Evolutionary conservation across 1,140 invertebrate genomes (phyloP), one percentile per base, ranked within the genome.

Genomic region (Micrasema minimum): DNA sequence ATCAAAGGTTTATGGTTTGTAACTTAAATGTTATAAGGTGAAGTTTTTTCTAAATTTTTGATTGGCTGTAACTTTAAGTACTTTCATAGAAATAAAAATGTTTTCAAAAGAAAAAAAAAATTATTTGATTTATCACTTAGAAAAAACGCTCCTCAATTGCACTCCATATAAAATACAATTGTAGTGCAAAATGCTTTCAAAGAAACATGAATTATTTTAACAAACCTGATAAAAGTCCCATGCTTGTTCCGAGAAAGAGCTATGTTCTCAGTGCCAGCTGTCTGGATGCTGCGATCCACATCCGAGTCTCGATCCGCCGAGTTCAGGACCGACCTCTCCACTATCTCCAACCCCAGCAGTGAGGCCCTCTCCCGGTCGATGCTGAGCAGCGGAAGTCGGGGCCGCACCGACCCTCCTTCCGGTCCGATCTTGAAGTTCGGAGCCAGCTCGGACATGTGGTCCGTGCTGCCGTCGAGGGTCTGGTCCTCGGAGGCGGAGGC

Each of bases 191-290:
- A n/a, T n/a, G n/a, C n/a, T n/a, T n/a, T n/a, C n/a, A n/a, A n/a
- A n/a, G n/a, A n/a, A n/a, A n/a, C n/a, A n/a, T n/a, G n/a, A n/a
- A n/a, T n/a, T n/a, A n/a, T n/a, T n/a, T n/a, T n/a, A 14, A 45
- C 76, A 77, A 77, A 90, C 89, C 85, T 92, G 91, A 83, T 92
- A 93, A 79, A 90, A 91, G 80, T 93, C 91, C 91, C 91, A 93
- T 41, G 90, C 93, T 77, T 92, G 91, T 80, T 96, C 95, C 1
- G 93, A 96, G 77, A 95, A 91, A 37, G 93, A 95, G 80, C 90
- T 94, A 76, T 90, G 88, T 75, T 90, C 79, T 90, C 89, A 1
- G 86, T 88, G 37, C 86, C 82, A n/a, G 82, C 82, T 0, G 82
- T 84, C 31, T 75, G 69, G 4, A 85, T 79, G 74, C 82, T 84